Evolutionary conservation across 2,888 invertebrate species (phyloP).

Genomic region (Agonopterix heracliana): DNA sequence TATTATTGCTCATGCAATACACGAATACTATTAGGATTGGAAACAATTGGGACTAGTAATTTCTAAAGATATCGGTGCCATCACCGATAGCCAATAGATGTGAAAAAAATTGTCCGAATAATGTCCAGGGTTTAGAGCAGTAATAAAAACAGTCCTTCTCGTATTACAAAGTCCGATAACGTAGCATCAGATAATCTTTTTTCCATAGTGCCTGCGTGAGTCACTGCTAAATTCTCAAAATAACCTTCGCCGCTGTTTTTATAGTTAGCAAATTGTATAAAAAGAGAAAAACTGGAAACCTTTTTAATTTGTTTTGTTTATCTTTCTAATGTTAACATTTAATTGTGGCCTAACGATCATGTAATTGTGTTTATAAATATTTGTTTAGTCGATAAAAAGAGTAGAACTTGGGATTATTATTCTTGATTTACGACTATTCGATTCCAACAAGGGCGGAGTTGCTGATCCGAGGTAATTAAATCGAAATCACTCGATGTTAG

Average conservation of each 20-base stretch:
- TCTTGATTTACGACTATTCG: constrained; percentile 59
- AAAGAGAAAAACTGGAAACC: neutral
- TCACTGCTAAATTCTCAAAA: constrained; percentile 7
- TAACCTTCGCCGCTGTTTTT: neutral
- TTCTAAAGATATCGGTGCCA: too few relatives aligned
- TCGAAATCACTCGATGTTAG: constrained; percentile 53
- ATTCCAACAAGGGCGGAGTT: constrained; percentile 52
- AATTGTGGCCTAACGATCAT: constrained; percentile 59
- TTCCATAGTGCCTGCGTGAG: constrained; percentile 21
- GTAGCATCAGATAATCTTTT: constrained; percentile 30
- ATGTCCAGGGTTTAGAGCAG: too few relatives aligned
- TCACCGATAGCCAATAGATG: too few relatives aligned
- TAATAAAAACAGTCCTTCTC: constrained; percentile 35
- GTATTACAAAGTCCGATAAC: constrained; percentile 50
- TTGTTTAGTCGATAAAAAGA: constrained; percentile 60
- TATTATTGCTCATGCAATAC: too few relatives aligned
- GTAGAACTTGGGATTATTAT: constrained; percentile 52
- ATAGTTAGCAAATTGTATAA: constrained; percentile 2
- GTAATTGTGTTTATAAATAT: constrained; percentile 70
- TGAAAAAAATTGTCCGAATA: too few relatives aligned
- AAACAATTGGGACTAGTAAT: too few relatives aligned
- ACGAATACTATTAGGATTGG: too few relatives aligned
- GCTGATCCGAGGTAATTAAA: constrained; percentile 61
- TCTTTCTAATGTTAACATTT: constrained; percentile 27
- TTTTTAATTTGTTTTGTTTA: neutral